A percentile compares a stretch with the other conserved stretches of the same genome.
Evolutionary conservation across 2,888 invertebrate species (phyloP).

Genomic region (Torymus texanus): DNA sequence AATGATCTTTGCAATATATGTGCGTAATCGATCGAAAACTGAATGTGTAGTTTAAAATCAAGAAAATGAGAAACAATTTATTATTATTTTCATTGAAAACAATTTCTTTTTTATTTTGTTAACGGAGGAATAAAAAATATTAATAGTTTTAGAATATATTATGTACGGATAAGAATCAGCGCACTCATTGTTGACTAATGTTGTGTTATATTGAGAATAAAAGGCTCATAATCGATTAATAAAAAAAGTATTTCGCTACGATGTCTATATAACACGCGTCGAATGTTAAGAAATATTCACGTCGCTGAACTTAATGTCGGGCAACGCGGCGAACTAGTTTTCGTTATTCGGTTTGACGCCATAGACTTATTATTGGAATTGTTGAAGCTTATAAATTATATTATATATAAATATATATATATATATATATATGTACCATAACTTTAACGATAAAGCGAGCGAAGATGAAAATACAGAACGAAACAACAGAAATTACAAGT

Average conservation of each 20-base stretch:
- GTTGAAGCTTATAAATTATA: slow-evolving; percentile 69
- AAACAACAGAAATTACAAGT: slow-evolving; percentile 52
- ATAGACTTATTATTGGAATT: slow-evolving; percentile 70
- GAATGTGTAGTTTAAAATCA: not conserved
- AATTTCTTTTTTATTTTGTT: slow-evolving; percentile 43
- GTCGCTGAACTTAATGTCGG: not conserved
- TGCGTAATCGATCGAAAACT: slow-evolving; percentile 1
- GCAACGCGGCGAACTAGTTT: slow-evolving; percentile 12
- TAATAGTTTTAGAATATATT: slow-evolving; percentile 42
- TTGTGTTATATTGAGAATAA: slow-evolving; percentile 38
- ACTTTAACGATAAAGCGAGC: slow-evolving; percentile 42
- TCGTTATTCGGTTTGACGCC: slow-evolving; percentile 34
- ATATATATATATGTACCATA: slow-evolving; percentile 59
- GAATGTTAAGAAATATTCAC: slow-evolving; percentile 13
- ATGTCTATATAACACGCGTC: slow-evolving; percentile 7
- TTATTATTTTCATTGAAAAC: slow-evolving; percentile 9
- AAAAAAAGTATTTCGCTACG: slow-evolving; percentile 22
- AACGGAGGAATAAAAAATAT: slow-evolving; percentile 25
- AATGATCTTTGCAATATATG: too few species aligned
- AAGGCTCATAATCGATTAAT: slow-evolving; percentile 7
- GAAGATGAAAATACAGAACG: slow-evolving; percentile 37
- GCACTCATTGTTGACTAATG: slow-evolving; percentile 52
- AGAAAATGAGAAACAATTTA: not conserved
- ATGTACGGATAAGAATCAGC: slow-evolving; percentile 30
- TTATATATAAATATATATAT: slow-evolving; percentile 60